These are phyloP conservation scores for Sula dactylatra DNA, from an alignment of 2,113 vertebrate genomes.

Conservation along the genomic window DNA sequence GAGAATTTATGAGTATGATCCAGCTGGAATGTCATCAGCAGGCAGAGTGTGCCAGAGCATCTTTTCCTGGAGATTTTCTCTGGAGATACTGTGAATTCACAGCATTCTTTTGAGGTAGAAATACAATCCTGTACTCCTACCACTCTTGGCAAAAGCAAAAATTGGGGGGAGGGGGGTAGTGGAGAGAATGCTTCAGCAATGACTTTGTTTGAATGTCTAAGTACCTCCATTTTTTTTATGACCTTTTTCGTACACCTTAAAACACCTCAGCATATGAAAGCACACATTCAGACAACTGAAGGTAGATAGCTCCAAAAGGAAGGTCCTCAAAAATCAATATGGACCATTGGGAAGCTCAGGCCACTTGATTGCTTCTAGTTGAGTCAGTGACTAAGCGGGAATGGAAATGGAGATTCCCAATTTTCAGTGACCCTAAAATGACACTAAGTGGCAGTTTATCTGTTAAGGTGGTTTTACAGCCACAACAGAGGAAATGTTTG, in stretches of 20 bases:
- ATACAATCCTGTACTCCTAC: neutral
- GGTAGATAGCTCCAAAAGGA: neutral
- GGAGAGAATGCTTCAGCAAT: neutral
- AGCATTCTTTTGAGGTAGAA: neutral
- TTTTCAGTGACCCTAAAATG: neutral
- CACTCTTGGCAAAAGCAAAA: neutral
- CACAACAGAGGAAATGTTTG: neutral
- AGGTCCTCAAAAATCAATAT: neutral
- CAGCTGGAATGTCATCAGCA: neutral
- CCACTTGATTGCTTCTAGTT: neutral
- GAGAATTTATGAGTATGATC: neutral
- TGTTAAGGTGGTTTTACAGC: neutral
- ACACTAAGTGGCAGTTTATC: neutral
- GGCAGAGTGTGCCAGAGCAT: neutral
- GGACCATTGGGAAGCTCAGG: neutral
- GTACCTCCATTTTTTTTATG: neutral
- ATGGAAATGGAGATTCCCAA: neutral
- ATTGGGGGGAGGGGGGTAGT: rapidly evolving
- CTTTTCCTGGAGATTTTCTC: neutral
- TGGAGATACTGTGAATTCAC: neutral
- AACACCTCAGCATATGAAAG: neutral
- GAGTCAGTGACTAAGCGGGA: neutral
- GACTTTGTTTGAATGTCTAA: neutral
- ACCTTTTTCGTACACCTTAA: neutral
- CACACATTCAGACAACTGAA: neutral